Conservation (phyloP, 1,140 invertebrate genomes). For the Manduca sexta region DNA sequence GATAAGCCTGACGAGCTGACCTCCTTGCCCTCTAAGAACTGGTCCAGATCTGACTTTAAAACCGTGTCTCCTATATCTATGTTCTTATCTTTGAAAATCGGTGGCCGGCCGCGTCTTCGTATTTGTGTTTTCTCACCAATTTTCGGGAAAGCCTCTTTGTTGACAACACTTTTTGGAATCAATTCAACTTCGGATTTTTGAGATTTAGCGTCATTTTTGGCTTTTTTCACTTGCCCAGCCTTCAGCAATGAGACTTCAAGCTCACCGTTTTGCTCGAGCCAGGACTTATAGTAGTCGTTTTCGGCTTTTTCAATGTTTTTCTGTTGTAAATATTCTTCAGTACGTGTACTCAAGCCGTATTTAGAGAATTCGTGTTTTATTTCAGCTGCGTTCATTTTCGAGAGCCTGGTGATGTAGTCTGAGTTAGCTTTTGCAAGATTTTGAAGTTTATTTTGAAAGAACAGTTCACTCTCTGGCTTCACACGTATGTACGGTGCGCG, state of each 20-base stretch:
- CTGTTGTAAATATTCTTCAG: slow-evolving; percentile 29
- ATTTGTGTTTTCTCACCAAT: slow-evolving; percentile 37
- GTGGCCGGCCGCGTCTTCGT: slow-evolving; percentile 43
- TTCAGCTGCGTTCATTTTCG: slow-evolving; percentile 52
- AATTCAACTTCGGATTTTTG: slow-evolving; percentile 58
- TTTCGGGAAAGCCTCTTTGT: slow-evolving; percentile 36
- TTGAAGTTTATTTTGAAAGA: slow-evolving; percentile 56
- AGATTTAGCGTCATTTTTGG: slow-evolving; percentile 28
- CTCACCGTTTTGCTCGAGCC: slow-evolving; percentile 68
- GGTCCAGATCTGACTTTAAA: slow-evolving; percentile 63
- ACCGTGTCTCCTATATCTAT: slow-evolving; percentile 64
- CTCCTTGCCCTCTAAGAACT: slow-evolving; percentile 67
- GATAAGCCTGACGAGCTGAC: slow-evolving; percentile 65
- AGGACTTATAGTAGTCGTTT: slow-evolving; percentile 67
- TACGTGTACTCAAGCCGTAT: slow-evolving; percentile 45
- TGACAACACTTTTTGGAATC: slow-evolving; percentile 38
- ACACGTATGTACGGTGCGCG: slow-evolving; percentile 37
- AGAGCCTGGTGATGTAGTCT: slow-evolving; percentile 47
- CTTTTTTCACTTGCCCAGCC: slow-evolving; percentile 46
- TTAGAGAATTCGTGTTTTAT: slow-evolving; percentile 55
- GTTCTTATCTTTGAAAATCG: slow-evolving; percentile 60
- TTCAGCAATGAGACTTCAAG: slow-evolving; percentile 62
- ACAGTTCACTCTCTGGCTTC: slow-evolving; percentile 60
- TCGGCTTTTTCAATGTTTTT: slow-evolving; percentile 36
- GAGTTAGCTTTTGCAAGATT: slow-evolving; percentile 46